Evolutionary conservation across 2,888 invertebrate species (phyloP).

Genomic region (Drosophila paracracens): DNA sequence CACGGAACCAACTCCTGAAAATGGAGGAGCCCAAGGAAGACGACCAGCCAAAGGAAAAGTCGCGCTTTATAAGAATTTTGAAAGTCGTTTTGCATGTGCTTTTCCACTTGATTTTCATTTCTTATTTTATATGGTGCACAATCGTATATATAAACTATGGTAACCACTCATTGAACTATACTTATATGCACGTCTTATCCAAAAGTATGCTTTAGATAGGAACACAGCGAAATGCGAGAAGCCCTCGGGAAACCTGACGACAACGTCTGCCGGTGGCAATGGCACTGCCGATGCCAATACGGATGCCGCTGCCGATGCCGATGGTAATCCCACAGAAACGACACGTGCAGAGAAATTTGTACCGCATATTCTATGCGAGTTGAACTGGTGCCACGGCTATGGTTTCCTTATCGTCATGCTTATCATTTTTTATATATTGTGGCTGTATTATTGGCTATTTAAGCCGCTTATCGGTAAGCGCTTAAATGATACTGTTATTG

Average conservation of each 20-base stretch:
- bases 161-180: conserved; percentile 4
- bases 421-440: conserved; percentile 37
- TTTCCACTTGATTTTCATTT: conserved; percentile 37
- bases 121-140: conserved; percentile 38
- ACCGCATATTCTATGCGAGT: conserved; percentile 22
- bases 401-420: conserved; percentile 32
- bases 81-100: conserved; percentile 17
- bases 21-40: conserved; percentile 5
- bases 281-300: not conserved
- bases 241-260: not conserved
- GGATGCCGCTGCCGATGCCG: not conserved
- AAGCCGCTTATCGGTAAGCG: conserved; percentile 45
- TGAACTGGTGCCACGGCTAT: conserved; percentile 44
- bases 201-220: not conserved
- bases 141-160: conserved; percentile 15
- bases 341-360: not conserved
- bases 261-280: not conserved
- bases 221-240: not conserved
- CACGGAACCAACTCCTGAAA: not conserved
- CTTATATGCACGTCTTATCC: no score
- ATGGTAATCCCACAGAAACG: not conserved
- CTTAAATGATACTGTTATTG: conserved; percentile 34
- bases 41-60: not conserved
- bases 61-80: not conserved
- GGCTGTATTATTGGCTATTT: conserved; percentile 50